Conservation (phyloP, 2,797 vertebrate genomes). For the Parauchenoglanis ngamensis region DNA sequence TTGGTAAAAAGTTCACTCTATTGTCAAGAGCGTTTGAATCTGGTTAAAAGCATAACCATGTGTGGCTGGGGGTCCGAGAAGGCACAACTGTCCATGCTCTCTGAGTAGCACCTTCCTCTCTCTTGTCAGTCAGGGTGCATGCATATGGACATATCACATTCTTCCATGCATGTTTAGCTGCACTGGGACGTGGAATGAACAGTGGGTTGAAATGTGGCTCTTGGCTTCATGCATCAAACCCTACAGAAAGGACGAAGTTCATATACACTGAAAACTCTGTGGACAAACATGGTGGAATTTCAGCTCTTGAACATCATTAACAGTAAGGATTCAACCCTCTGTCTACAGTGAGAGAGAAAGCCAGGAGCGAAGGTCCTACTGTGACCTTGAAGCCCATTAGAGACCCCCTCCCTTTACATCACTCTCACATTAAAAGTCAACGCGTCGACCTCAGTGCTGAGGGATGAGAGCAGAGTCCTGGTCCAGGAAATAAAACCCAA, state of each 20-base stretch:
- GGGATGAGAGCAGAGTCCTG: slow-evolving; percentile 66
- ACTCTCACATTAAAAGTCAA: slow-evolving; percentile 70
- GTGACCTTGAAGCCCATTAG: slow-evolving; percentile 72
- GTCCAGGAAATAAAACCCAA: slow-evolving; percentile 67
- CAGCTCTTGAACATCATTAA: slow-evolving; percentile 33
- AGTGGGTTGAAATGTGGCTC: not conserved
- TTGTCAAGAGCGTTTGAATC: slow-evolving; percentile 2
- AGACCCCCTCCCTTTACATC: slow-evolving; percentile 65
- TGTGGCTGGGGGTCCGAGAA: not conserved
- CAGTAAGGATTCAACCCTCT: slow-evolving; percentile 56
- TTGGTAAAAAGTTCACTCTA: not conserved
- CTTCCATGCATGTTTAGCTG: not conserved
- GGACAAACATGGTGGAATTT: slow-evolving; percentile 41
- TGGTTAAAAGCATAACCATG: not conserved
- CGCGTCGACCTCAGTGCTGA: slow-evolving; percentile 58
- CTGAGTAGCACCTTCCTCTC: not conserved
- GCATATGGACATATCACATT: not conserved
- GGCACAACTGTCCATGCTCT: not conserved
- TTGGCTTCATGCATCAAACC: not conserved
- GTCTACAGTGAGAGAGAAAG: slow-evolving; percentile 50
- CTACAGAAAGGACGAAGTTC: not conserved
- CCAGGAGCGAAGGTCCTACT: slow-evolving; percentile 58
- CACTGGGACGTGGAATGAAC: not conserved
- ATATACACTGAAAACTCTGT: slow-evolving; percentile 36
- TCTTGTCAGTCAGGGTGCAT: not conserved